phyloP scores from a whole-genome alignment of 2,888 invertebrate species.

The Epinotia demarniana region DNA sequence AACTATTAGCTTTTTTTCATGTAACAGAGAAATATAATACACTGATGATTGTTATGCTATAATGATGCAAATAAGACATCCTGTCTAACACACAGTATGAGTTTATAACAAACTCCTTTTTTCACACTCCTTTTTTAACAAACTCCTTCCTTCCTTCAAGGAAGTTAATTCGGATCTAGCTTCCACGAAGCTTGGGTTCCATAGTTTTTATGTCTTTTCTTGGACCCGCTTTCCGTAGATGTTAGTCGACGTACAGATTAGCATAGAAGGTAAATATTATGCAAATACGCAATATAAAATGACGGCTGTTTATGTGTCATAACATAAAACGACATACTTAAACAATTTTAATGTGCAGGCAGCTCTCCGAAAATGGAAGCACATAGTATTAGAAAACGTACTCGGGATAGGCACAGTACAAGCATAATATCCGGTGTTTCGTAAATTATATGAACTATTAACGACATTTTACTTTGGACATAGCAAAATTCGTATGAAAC shows the following conservation, averaged over 20 bases:
- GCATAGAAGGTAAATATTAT: slow-evolving; percentile 29
- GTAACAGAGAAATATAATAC: too few relatives aligned
- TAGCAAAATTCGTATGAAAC: too few relatives aligned
- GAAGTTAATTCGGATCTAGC: not conserved
- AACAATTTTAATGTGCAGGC: slow-evolving; percentile 36
- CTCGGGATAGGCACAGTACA: too few relatives aligned
- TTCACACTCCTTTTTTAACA: too few relatives aligned
- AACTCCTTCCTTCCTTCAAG: too few relatives aligned
- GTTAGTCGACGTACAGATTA: not conserved
- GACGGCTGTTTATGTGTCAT: slow-evolving; percentile 44
- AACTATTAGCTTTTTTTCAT: slow-evolving; percentile 2
- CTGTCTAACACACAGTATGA: not conserved
- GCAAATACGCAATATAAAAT: slow-evolving; percentile 52
- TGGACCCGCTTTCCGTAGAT: not conserved
- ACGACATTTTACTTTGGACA: too few relatives aligned
- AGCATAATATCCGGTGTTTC: too few relatives aligned
- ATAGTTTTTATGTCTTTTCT: not conserved
- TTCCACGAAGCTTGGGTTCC: not conserved
- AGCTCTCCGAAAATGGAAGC: slow-evolving; percentile 8
- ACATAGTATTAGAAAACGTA: too few relatives aligned
- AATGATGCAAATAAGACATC: not conserved
- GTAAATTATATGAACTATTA: too few relatives aligned
- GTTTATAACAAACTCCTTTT: too few relatives aligned
- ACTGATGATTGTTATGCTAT: too few relatives aligned
- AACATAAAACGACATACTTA: slow-evolving; percentile 32